Base-by-base conservation (phyloP, 2,113 vertebrate species). In the Python bivittatus region DNA sequence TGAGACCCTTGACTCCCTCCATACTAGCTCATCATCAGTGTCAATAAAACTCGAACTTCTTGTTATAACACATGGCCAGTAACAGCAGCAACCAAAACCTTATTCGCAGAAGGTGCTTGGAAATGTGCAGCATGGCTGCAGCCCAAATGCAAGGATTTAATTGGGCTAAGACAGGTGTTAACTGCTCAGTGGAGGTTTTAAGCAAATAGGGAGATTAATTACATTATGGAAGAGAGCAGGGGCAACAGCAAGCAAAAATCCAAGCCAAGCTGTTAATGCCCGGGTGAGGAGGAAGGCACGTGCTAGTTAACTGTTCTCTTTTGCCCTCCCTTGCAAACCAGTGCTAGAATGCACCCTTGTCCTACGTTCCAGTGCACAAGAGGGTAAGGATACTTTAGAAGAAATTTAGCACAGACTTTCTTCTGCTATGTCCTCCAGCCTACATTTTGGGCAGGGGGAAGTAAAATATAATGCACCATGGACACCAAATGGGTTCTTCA, bases 141-240 rank as follows among this genome's bases (percentile, higher is more conserved):
- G 52, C 88, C 38, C 15, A 15, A 44, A 11, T n/a, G 56, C 12
- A 38, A 52, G 54, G 54, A 27, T 56, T 44, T 84, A 68, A 56
- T 25, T 42, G 86, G 58, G 72, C n/a, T 22, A 17, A 48, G 23
- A 33, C 5, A 8, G 88, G 38, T 38, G 53, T 52, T 0, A 4
- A 27, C 33, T 22, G 38, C 72, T 84, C 38, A 87, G 29, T 4
- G 44, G 64, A 85, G 38, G 83, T 22, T 13, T 88, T 86, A 79
- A 58, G 53, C 29, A 15, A 92, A 90, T 79, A 11, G 44, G 87
- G 86, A 91, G 87, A 89, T 94, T 56, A 79, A 87, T 89, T 91
- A 86, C 87, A 87, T 57, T 22, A 60, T 23, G n/a, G 61, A 48
- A 44, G n/a, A 83, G 3, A 10, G 25, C 0, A 1, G 61, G 12